These are phyloP conservation scores for Rhagoletis zephyria DNA, from an alignment of 1,140 invertebrate species.

Conservation along the genomic window DNA sequence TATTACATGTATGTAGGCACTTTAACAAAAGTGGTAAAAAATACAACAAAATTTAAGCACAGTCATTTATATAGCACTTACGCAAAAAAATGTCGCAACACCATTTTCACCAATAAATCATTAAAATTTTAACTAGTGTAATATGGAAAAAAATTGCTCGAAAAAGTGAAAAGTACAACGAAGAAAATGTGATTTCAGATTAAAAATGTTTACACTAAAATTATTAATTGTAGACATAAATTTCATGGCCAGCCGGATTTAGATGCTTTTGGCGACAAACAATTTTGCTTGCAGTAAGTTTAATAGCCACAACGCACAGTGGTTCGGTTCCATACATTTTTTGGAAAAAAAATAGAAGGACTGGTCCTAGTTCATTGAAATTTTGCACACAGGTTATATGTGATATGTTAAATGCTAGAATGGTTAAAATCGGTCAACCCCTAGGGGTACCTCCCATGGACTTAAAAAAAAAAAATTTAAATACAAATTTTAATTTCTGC, in stretches of 20 bases:
- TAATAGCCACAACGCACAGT: no score
- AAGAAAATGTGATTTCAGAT: neutral
- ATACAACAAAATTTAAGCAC: neutral
- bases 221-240: slow-evolving; percentile 16
- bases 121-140: neutral
- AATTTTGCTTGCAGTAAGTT: no score
- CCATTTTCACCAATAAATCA: neutral
- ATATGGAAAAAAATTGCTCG: neutral
- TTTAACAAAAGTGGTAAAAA: neutral
- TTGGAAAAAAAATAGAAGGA: no score
- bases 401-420: no score
- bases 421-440: no score
- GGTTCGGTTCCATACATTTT: no score
- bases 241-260: neutral
- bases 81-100: neutral
- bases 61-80: neutral
- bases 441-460: no score
- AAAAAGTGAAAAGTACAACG: neutral
- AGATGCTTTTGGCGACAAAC: neutral
- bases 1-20: neutral
- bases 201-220: neutral
- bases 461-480: no score
- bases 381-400: no score
- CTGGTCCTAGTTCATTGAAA: no score
- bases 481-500: no score